Evolutionary conservation across 2,888 invertebrate genomes (phyloP).

Genomic region (Gibbula magus): DNA sequence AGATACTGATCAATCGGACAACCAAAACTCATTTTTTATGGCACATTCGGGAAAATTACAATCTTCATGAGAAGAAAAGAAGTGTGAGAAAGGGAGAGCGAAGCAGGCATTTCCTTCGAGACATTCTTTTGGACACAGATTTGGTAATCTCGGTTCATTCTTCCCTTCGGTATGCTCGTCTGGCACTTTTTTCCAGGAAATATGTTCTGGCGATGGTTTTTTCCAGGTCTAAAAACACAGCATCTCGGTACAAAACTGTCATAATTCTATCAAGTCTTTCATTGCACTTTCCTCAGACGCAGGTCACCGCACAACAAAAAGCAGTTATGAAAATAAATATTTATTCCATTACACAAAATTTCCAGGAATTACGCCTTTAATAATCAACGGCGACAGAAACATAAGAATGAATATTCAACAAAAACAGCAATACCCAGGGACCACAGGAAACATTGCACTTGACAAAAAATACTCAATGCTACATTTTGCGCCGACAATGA

Average conservation of each 20-base stretch:
- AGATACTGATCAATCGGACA: constrained; percentile 9
- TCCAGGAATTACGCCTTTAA: constrained; percentile 5
- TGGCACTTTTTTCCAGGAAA: background rate
- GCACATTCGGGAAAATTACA: constrained; percentile 7
- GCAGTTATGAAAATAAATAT: background rate
- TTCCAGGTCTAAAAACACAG: background rate
- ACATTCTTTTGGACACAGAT: constrained; percentile 6
- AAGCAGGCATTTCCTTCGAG: background rate
- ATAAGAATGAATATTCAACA: constrained; percentile 8
- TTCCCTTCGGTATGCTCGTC: background rate
- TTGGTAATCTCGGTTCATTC: background rate
- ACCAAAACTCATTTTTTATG: constrained; percentile 21
- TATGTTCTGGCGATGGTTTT: background rate
- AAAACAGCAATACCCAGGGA: background rate
- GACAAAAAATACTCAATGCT: background rate
- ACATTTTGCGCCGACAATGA: background rate
- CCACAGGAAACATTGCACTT: background rate
- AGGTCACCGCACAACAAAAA: background rate
- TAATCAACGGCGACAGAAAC: background rate
- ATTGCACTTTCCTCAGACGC: background rate
- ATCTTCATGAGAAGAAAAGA: constrained; percentile 14
- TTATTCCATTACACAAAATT: constrained; percentile 8
- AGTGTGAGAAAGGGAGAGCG: background rate
- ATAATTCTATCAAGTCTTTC: background rate
- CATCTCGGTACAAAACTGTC: background rate